phyloP scores from a whole-genome alignment of 2,888 invertebrate genomes.

The Dioctria linearis region DNA sequence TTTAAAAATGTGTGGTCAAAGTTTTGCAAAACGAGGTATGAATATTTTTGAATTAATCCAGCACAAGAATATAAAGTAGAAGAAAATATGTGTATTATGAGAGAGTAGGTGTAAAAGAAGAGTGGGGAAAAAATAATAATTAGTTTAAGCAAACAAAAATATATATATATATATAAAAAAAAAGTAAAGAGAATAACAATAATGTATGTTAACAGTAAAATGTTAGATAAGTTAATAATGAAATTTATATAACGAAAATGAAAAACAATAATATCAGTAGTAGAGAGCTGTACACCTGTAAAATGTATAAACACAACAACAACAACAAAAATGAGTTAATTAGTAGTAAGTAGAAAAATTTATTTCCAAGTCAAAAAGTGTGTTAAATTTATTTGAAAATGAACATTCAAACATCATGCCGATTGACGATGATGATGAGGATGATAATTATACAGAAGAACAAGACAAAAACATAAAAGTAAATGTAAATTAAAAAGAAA shows the following conservation, averaged over 20 bases:
- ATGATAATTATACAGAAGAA: neutral
- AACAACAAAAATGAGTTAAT: slow-evolving; percentile 23
- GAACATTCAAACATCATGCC: neutral
- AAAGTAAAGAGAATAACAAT: slow-evolving; percentile 43
- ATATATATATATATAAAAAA: slow-evolving; percentile 23
- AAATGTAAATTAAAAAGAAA: slow-evolving; percentile 2
- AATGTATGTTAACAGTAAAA: slow-evolving; percentile 30
- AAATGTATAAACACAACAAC: slow-evolving; percentile 37
- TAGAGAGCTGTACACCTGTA: slow-evolving; percentile 36
- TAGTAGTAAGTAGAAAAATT: slow-evolving; percentile 47
- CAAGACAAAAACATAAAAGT: slow-evolving; percentile 7
- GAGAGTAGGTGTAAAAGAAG: too few species aligned
- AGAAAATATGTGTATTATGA: neutral
- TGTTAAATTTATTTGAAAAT: neutral
- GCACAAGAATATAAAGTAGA: neutral
- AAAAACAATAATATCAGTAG: slow-evolving; percentile 50
- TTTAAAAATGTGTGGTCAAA: too few species aligned
- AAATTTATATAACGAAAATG: slow-evolving; percentile 39
- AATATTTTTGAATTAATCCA: neutral
- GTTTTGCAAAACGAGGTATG: neutral
- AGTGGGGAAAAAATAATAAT: neutral
- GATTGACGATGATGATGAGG: neutral
- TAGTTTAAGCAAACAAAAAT: neutral
- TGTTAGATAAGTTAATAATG: slow-evolving; percentile 16
- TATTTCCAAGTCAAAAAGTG: slow-evolving; percentile 22